phyloP scores from a whole-genome alignment of 2,113 vertebrate species.

The Pycnonotus jocosus region DNA sequence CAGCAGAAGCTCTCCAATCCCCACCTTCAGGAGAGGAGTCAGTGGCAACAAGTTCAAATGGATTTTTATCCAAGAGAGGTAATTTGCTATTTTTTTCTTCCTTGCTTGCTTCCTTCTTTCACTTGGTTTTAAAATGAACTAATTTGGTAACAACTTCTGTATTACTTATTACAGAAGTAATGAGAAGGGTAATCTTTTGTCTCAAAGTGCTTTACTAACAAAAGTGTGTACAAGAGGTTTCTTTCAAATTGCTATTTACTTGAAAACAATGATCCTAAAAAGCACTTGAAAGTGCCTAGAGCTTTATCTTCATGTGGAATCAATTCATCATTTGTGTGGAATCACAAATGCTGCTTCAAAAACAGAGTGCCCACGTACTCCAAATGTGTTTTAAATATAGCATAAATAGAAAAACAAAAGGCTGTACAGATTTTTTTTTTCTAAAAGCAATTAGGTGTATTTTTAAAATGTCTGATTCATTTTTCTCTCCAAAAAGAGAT shows the following conservation, averaged over 20 bases:
- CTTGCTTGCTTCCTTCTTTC: background rate
- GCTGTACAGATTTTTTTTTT: background rate
- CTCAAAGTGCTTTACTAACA: background rate
- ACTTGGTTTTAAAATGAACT: background rate
- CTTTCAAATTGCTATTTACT: background rate
- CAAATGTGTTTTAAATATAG: background rate
- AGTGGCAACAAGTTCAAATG: slow-evolving; percentile 61
- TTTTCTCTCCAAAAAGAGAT: background rate
- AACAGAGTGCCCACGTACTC: background rate
- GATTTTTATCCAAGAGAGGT: slow-evolving; percentile 71
- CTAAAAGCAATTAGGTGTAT: background rate
- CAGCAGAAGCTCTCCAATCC: slow-evolving; percentile 68
- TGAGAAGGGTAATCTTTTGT: background rate
- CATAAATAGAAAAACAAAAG: background rate
- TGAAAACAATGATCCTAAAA: background rate
- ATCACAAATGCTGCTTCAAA: background rate
- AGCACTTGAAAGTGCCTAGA: background rate
- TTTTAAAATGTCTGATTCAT: background rate
- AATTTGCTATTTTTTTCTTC: slow-evolving; percentile 15
- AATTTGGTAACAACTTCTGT: background rate
- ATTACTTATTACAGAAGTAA: background rate
- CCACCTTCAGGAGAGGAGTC: slow-evolving; percentile 30
- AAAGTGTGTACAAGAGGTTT: background rate
- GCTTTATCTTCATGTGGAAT: background rate
- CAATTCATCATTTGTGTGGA: background rate